Conservation (phyloP, 2,888 invertebrate genomes). For the Synergus umbraculus region DNA sequence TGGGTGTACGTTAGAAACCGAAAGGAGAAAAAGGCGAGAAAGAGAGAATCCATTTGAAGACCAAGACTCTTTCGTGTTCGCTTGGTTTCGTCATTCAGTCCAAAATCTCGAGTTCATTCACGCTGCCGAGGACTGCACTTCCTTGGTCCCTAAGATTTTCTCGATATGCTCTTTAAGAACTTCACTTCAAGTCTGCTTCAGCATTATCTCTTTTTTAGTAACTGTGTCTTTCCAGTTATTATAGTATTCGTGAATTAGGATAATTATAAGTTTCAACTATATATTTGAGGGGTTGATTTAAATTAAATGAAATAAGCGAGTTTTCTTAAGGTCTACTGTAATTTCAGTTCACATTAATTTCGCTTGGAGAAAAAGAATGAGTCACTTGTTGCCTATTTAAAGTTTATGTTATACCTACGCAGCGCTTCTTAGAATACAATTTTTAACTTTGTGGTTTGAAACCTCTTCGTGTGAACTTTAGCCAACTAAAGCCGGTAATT, state of each 20-base stretch:
- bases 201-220: neutral
- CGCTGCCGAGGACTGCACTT: constrained; percentile 58
- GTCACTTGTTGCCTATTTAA: neutral
- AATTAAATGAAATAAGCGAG: no score
- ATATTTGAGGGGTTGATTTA: no score
- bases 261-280: no score
- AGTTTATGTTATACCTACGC: neutral
- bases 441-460: constrained; percentile 5
- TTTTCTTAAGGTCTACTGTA: neutral
- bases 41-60: neutral
- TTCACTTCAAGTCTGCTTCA: neutral
- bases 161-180: neutral
- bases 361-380: neutral
- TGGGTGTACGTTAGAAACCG: constrained; percentile 11
- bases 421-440: neutral
- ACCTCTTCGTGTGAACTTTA: constrained; percentile 15
- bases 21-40: neutral
- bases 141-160: constrained; percentile 22
- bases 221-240: neutral
- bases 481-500: constrained; percentile 7
- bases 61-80: constrained; percentile 51
- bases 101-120: constrained; percentile 62
- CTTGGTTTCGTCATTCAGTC: constrained; percentile 57
- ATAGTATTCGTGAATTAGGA: neutral
- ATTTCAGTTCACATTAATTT: neutral